These are phyloP conservation scores for Chaetorhynchus papuensis DNA, from an alignment of 2,113 vertebrate genomes.

Conservation along the genomic window DNA sequence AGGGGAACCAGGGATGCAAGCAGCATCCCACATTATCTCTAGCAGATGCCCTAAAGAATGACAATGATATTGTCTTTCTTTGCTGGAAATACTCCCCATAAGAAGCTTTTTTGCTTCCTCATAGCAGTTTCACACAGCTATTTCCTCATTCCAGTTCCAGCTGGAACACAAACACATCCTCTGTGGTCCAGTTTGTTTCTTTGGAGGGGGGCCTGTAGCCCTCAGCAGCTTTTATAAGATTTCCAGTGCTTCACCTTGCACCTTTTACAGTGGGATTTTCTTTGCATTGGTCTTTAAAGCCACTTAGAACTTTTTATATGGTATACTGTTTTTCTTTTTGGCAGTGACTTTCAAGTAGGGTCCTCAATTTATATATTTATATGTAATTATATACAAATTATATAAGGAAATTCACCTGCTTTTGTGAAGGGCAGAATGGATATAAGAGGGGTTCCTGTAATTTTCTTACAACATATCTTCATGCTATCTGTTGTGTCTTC, in stretches of 20 bases:
- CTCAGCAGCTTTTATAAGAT: not conserved
- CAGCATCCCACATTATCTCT: not conserved
- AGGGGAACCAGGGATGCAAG: not conserved
- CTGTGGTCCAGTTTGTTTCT: not conserved
- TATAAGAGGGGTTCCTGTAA: not conserved
- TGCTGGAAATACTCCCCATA: not conserved
- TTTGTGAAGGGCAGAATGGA: not conserved
- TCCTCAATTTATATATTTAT: not conserved
- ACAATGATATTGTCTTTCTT: not conserved
- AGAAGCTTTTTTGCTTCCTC: not conserved
- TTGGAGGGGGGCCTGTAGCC: not conserved
- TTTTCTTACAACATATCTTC: not conserved
- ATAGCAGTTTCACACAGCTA: not conserved
- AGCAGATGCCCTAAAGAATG: not conserved
- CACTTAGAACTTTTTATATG: not conserved
- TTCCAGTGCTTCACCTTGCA: not conserved
- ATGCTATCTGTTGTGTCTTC: not conserved
- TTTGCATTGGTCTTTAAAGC: not conserved
- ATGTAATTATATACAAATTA: not conserved
- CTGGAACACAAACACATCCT: not conserved
- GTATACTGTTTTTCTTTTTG: not conserved
- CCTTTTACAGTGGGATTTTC: not conserved
- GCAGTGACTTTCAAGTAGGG: accelerated
- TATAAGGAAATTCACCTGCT: accelerated
- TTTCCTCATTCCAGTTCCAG: not conserved